Conservation (phyloP, 1,140 invertebrate species). For the Oryzaephilus surinamensis region DNA sequence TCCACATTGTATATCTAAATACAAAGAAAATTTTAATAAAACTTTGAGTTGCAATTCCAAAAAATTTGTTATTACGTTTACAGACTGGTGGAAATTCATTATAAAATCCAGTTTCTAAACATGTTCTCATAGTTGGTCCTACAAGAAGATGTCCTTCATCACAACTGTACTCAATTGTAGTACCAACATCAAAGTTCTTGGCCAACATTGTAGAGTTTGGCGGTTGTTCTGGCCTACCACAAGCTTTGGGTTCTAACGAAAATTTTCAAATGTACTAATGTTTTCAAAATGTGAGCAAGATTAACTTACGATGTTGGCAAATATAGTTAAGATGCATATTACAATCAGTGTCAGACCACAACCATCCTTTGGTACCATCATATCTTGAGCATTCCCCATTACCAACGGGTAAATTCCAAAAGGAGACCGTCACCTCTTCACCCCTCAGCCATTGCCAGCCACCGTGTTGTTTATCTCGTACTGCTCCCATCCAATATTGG, state of each 20-base stretch:
- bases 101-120: conserved; percentile 85
- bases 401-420: conserved; percentile 81
- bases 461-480: conserved; percentile 66
- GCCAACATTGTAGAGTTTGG: conserved; percentile 82
- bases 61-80: conserved; percentile 72
- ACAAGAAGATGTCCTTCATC: conserved; percentile 78
- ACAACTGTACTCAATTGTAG: conserved; percentile 78
- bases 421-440: conserved; percentile 79
- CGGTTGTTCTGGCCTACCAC: conserved; percentile 82
- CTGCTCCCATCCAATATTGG: conserved; percentile 90
- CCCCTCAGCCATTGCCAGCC: conserved; percentile 89
- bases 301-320: conserved; percentile 82
- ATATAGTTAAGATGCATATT: conserved; percentile 79
- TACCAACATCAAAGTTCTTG: conserved; percentile 68
- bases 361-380: conserved; percentile 87
- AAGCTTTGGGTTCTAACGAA: conserved; percentile 71
- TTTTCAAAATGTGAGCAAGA: background rate
- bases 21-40: conserved; percentile 7
- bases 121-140: conserved; percentile 71
- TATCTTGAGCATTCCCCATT: conserved; percentile 81
- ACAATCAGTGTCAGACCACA: conserved; percentile 91
- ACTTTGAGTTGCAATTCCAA: background rate
- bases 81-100: conserved; percentile 89
- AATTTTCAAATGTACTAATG: background rate
- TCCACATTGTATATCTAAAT: conserved; percentile 76